Evolutionary conservation across 1,140 invertebrate genomes (phyloP).

Genomic region (Limonius californicus): DNA sequence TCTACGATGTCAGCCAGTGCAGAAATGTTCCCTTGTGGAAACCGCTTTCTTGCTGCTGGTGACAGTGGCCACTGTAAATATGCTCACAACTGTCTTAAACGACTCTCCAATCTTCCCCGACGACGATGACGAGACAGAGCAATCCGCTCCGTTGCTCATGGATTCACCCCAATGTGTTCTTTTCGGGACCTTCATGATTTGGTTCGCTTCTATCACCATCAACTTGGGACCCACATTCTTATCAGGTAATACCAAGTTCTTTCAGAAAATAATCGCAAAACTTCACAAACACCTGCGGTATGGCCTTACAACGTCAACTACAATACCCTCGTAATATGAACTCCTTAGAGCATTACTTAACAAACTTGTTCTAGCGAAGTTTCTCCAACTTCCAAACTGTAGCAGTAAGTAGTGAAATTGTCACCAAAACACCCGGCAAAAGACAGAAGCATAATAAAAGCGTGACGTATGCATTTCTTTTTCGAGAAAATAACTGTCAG

Average conservation of each 20-base stretch:
- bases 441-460: too few relatives aligned
- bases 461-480: too few relatives aligned
- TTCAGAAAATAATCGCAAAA: background rate
- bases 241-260: conserved; percentile 47
- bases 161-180: conserved; percentile 71
- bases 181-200: conserved; percentile 90
- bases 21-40: conserved; percentile 85
- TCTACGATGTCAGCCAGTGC: conserved; percentile 75
- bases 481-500: too few relatives aligned
- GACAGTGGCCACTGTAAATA: conserved; percentile 86
- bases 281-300: too few relatives aligned
- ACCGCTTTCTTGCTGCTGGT: conserved; percentile 83
- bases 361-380: too few relatives aligned
- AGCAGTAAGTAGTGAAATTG: too few relatives aligned
- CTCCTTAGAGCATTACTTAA: too few relatives aligned
- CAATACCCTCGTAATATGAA: too few relatives aligned
- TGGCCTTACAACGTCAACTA: too few relatives aligned
- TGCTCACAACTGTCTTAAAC: conserved; percentile 85
- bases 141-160: conserved; percentile 41
- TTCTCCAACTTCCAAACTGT: too few relatives aligned
- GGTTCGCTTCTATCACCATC: conserved; percentile 86
- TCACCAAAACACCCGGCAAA: too few relatives aligned
- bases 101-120: conserved; percentile 84
- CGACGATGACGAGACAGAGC: conserved; percentile 64
- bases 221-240: conserved; percentile 89